Conservation (phyloP, 2,797 vertebrate genomes). For the Sciurus vulgaris region DNA sequence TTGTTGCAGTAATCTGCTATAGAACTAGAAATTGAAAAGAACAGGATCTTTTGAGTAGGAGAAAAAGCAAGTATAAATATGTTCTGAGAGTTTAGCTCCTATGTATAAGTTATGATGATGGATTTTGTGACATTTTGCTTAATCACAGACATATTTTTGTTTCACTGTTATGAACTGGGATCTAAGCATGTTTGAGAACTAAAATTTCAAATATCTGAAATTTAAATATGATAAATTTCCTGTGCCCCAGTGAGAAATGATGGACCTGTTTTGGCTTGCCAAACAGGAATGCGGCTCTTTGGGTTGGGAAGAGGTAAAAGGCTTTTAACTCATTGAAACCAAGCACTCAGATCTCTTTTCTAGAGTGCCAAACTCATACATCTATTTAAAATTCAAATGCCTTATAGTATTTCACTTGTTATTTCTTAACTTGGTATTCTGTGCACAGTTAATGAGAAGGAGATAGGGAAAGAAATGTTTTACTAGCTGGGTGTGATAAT, state of each 20-base stretch:
- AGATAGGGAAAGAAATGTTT: slow-evolving; percentile 7
- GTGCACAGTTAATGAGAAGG: background rate
- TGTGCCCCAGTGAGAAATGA: background rate
- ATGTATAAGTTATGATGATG: background rate
- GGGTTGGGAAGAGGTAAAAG: background rate
- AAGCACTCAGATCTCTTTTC: background rate
- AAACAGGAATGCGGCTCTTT: background rate
- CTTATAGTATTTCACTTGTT: background rate
- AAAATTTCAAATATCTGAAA: slow-evolving; percentile 50
- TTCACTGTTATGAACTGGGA: background rate
- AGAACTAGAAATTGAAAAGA: background rate
- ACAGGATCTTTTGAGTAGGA: background rate
- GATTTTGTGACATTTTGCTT: slow-evolving; percentile 57
- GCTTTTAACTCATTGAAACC: background rate
- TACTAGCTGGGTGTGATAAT: background rate
- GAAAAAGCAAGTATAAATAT: slow-evolving; percentile 18
- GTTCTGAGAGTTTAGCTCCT: slow-evolving; percentile 11
- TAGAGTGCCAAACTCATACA: background rate
- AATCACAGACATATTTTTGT: background rate
- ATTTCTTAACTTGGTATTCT: slow-evolving; percentile 2
- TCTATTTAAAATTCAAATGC: background rate
- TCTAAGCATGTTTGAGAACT: slow-evolving; percentile 38
- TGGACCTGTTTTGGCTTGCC: background rate
- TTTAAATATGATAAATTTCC: slow-evolving; percentile 28
- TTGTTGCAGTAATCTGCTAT: slow-evolving; percentile 23